phyloP scores from a whole-genome alignment of 2,797 vertebrate genomes.

The Urosaurus nigricauda region DNA sequence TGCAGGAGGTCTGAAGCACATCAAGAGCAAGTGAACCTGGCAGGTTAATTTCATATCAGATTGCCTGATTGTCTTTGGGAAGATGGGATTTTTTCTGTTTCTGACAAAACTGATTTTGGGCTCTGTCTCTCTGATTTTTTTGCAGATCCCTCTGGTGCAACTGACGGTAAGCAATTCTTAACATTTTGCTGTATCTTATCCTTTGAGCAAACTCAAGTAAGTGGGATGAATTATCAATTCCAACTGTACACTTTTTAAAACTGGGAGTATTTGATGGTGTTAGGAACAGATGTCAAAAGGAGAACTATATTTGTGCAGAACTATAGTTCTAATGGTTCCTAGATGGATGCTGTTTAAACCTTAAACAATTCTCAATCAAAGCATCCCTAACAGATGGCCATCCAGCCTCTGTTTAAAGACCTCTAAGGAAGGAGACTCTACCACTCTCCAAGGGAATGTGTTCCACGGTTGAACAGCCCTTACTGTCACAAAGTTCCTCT shows the following conservation, averaged over 20 bases:
- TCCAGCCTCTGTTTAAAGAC: too few species aligned
- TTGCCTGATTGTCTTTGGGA: neutral
- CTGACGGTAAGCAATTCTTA: conserved; percentile 11
- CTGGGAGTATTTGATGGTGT: neutral
- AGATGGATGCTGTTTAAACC: neutral
- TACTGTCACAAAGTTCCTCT: too few species aligned
- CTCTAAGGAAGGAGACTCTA: too few species aligned
- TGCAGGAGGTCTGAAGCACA: neutral
- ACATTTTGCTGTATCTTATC: neutral
- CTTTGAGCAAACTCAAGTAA: neutral
- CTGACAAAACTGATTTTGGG: neutral
- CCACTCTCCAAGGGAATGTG: too few species aligned
- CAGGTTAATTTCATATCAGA: neutral
- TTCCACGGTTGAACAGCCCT: too few species aligned
- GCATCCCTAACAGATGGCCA: too few species aligned
- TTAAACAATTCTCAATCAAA: too few species aligned
- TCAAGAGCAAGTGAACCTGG: neutral
- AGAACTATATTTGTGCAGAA: neutral
- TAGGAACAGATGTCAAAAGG: neutral
- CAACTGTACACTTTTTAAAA: neutral
- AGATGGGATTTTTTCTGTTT: neutral
- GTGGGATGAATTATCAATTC: neutral
- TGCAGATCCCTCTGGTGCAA: conserved; percentile 14
- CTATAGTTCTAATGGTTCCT: neutral
- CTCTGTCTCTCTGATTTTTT: neutral